Base-by-base conservation (phyloP, 2,113 vertebrate species). In the Sinocyclocheilus rhinocerous region DNA sequence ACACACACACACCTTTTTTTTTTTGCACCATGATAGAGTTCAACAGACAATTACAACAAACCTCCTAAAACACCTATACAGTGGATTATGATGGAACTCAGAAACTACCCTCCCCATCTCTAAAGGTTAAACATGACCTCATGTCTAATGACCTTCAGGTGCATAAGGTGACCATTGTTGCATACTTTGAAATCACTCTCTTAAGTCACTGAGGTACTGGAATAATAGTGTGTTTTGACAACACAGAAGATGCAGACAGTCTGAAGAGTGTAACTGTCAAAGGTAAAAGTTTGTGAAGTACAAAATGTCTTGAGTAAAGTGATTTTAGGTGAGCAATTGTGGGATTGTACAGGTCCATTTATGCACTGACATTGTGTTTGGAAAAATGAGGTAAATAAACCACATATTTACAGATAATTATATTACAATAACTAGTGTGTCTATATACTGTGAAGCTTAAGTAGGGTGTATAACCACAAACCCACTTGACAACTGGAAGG, bases 81-180 rank as follows among this genome's bases (percentile, higher is more conserved):
- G 15, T 22, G 16, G 5, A 36, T 36, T 57, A 26, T 36, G 76
- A 57, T 59, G 15, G 50, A 52, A 36, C 29, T 73, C 42, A 24
- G 24, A 42, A 33, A 20, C 52, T 48, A 33, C 29, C 18, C 18
- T 88, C 20, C 10, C 29, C 29, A 20, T 15, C 29, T 29, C 16
- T 11, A 80, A 83, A 85, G 81, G 86, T 83, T 85, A 57, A 78
- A 39, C 59, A 77, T 87, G 75, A 84, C 59, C 18, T 84, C 61
- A 76, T 85, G 80, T 87, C 20, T 70, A 76, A 24, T 85, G 42
- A 57, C 24, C 70, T 75, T 73, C 69, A 79, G 29, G 26, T 11
- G 24, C 18, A 77, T 81, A 52, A 57, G 80, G 20, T 8, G 6
- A 55, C 70, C 36, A n/a, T 63, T 55, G 22, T 65, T 76, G 55